phyloP scores from a whole-genome alignment of 53 echinoderm and acorn worm species.

The Luidia sarsii region DNA sequence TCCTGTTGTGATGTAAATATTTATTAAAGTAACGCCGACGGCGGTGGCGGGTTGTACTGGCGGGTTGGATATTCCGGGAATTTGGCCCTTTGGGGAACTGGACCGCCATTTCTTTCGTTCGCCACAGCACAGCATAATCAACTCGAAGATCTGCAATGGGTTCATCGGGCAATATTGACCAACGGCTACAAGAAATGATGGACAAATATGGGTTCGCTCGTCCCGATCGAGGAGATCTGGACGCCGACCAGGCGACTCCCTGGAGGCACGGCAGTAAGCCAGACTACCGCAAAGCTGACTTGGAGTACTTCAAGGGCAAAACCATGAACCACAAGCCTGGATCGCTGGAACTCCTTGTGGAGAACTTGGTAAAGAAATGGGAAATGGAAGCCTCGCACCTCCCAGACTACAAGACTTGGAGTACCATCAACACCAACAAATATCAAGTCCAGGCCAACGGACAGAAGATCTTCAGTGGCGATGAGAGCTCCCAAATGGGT shows the following conservation, averaged over 20 bases:
- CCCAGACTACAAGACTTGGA: conserved; percentile 53
- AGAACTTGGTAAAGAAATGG: conserved; percentile 80
- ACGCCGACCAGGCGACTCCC: conserved; percentile 19
- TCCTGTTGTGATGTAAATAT: no score
- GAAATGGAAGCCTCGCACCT: conserved; percentile 80
- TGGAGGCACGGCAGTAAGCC: conserved; percentile 75
- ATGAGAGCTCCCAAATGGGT: conserved; percentile 40
- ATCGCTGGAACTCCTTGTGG: conserved; percentile 69
- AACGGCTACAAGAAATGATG: conserved; percentile 13
- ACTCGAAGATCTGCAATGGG: no score
- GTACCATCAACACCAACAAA: conserved; percentile 30
- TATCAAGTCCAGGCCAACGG: conserved; percentile 62
- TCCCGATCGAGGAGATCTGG: conserved; percentile 58
- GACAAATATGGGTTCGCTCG: conserved; percentile 31
- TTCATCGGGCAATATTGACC: not conserved
- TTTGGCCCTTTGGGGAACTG: no score
- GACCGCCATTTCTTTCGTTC: no score
- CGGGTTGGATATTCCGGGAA: no score
- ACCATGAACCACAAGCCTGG: conserved; percentile 67
- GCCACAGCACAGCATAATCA: no score
- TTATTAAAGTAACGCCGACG: no score
- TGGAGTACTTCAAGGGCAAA: conserved; percentile 56
- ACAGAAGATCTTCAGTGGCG: conserved; percentile 28
- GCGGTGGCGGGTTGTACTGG: no score
- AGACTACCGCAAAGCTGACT: conserved; percentile 60